These are phyloP conservation scores for Cryptoprocta ferox DNA, from an alignment of 2,797 vertebrate species.

Conservation along the genomic window DNA sequence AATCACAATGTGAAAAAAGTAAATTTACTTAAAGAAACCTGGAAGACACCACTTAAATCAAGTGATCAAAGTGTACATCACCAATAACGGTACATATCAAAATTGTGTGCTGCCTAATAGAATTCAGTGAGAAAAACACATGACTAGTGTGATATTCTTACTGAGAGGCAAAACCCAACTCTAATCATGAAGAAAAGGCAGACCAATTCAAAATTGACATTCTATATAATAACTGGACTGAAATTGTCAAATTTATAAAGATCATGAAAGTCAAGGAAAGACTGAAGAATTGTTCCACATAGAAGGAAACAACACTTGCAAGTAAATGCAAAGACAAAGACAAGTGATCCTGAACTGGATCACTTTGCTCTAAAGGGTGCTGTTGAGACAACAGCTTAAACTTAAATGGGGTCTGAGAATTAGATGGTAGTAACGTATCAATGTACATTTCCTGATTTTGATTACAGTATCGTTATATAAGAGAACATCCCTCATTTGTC, in stretches of 20 bases:
- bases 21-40: slow-evolving; percentile 5
- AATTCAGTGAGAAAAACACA: slow-evolving; percentile 13
- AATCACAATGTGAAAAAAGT: slow-evolving; percentile 14
- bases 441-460: background rate
- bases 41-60: background rate
- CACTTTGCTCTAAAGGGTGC: background rate
- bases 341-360: background rate
- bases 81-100: background rate
- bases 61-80: background rate
- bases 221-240: background rate
- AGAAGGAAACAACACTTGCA: background rate
- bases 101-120: background rate
- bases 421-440: background rate
- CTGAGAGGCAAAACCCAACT: background rate
- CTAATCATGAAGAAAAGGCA: slow-evolving; percentile 6
- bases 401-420: background rate
- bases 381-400: background rate
- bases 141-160: background rate
- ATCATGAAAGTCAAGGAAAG: background rate
- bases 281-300: background rate
- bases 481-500: background rate
- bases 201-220: slow-evolving; percentile 5
- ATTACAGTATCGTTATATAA: background rate
- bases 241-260: slow-evolving; percentile 16
- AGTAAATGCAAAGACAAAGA: slow-evolving; percentile 7